These are phyloP conservation scores for Cryptops parisi DNA, from an alignment of 2,888 invertebrate species.

Conservation along the genomic window DNA sequence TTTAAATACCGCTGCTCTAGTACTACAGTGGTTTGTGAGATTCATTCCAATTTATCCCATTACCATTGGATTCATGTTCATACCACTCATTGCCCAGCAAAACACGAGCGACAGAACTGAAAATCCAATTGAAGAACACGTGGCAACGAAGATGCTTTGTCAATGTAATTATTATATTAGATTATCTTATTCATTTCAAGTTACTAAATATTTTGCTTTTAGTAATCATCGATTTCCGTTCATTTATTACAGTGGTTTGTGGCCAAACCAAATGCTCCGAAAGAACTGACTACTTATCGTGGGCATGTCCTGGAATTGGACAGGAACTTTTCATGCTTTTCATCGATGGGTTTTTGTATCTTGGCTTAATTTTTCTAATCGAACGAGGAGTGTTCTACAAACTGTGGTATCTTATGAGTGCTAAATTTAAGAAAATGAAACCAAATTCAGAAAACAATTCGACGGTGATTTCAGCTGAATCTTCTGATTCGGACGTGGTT, in stretches of 20 bases:
- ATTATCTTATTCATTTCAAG: background rate
- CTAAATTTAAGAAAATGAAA: too few species aligned
- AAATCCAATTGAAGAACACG: background rate
- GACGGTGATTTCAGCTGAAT: too few species aligned
- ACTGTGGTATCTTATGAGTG: constrained; percentile 11
- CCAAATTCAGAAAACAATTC: too few species aligned
- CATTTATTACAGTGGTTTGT: too few species aligned
- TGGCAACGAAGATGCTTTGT: background rate
- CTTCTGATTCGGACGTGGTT: too few species aligned
- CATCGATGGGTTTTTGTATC: constrained; percentile 3
- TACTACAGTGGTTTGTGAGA: constrained; percentile 1
- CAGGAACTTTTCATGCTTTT: constrained; percentile 5
- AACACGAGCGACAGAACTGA: background rate
- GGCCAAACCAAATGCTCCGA: background rate
- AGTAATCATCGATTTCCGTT: too few species aligned
- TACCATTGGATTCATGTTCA: constrained; percentile 1
- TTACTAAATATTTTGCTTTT: too few species aligned
- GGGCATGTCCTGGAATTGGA: constrained; percentile 5
- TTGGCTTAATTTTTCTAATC: background rate
- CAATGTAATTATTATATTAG: background rate
- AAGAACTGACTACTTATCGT: background rate
- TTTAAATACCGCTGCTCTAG: background rate
- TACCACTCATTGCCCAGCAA: too few species aligned
- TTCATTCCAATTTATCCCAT: constrained; percentile 1
- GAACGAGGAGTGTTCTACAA: constrained; percentile 3